Evolutionary conservation across 2,888 invertebrate species (phyloP), one percentile per base, ranked within the genome.

Genomic region (Pristionchus entomophagus): DNA sequence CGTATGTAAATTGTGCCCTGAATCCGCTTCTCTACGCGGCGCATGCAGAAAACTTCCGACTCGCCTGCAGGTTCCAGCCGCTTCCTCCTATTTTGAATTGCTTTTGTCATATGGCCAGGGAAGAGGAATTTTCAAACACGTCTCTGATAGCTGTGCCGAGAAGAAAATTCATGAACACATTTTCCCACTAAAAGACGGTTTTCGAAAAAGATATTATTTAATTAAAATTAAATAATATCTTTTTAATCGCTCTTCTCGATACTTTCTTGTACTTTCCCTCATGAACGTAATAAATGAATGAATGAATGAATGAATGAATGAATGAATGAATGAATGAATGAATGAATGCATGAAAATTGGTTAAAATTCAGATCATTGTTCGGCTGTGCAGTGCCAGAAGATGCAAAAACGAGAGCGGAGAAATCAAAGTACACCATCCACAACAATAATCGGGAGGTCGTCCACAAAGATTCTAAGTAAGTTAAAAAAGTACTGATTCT

Each of bases 1-100:
- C 92, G 19, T 93, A 93, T 87, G 88, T 93, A 56, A 93, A 93
- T 87, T 93, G 93, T 86, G 92, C 93, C 29, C 88, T 93, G n/a
- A 93, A 93, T 84, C 93, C 93, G 6, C 88, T 93, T 29, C 87
- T 93, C 2, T 93, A 93, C 84, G 93, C 91, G 0, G 90, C 88
- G 17, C 86, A 91, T 49, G 92, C 93, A 17, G 93, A 93, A 86
- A 93, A 93, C 86, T 93, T 93, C 88, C 89, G 92, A 10, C 88
- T 87, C 17, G 93, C 93, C 10, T 93, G 92, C 89, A 89, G 91
- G 69, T 91, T 90, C 8, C 22, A 17, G 17, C 5, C 8, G 17
- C 19, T 22, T 56, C 5, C 19, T 22, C 56, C 22, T 5, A 56
- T 56, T 22, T 17, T 56, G 56, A 56, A 56, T n/a, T 56, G 14